These are phyloP conservation scores for Macaria liturata DNA, from an alignment of 2,888 invertebrate genomes.

Conservation along the genomic window DNA sequence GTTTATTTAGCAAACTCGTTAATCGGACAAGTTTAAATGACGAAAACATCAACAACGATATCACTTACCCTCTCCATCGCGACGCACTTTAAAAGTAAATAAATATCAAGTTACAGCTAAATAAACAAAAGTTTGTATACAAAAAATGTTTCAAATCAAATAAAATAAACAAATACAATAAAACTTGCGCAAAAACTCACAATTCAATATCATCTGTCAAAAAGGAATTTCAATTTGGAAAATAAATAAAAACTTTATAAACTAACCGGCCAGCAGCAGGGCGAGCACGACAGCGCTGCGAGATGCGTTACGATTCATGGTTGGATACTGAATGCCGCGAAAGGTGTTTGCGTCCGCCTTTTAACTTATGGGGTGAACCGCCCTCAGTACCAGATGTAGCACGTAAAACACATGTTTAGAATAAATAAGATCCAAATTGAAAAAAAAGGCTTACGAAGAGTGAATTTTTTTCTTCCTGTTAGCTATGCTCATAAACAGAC, in stretches of 20 bases:
- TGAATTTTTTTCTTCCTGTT: too few relatives aligned
- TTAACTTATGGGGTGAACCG: constrained; percentile 56
- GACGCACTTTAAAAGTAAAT: constrained; percentile 13
- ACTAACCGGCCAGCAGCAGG: constrained; percentile 67
- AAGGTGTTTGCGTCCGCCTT: constrained; percentile 53
- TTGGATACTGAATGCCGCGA: constrained; percentile 61
- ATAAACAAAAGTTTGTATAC: background rate
- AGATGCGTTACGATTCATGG: constrained; percentile 61
- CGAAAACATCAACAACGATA: constrained; percentile 14
- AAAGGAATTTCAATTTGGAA: constrained; percentile 24
- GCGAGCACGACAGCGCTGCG: constrained; percentile 56
- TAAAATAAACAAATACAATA: too few relatives aligned
- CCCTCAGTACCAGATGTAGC: constrained; percentile 40
- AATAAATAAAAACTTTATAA: constrained; percentile 43
- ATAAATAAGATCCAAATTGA: too few relatives aligned
- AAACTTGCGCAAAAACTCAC: too few relatives aligned
- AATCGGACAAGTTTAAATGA: constrained; percentile 16
- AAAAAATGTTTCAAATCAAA: too few relatives aligned
- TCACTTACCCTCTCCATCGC: constrained; percentile 24
- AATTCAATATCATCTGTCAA: constrained; percentile 1
- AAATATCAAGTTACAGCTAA: constrained; percentile 6
- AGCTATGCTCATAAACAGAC: too few relatives aligned
- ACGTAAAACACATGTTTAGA: constrained; percentile 24
- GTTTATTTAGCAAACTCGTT: constrained; percentile 9
- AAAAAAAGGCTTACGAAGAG: too few relatives aligned